Conservation (phyloP, 2,888 invertebrate genomes). For the Drosophila tanythrix region DNA sequence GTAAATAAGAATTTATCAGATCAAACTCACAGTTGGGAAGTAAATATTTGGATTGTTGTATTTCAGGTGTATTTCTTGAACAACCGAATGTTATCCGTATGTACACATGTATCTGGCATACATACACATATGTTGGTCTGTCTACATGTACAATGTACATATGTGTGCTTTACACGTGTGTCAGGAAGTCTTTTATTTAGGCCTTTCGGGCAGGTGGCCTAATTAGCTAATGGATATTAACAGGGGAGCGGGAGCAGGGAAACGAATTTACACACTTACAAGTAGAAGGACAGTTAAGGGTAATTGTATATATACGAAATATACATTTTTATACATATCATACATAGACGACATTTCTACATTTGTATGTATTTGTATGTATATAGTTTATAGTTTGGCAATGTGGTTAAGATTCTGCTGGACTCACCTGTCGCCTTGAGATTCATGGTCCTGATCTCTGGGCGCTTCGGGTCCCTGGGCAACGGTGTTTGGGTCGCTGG, state of each 20-base stretch:
- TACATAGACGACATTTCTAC: background rate
- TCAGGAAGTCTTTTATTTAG: constrained; percentile 22
- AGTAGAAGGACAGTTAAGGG: background rate
- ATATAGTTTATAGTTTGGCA: constrained; percentile 3
- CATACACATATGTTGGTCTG: background rate
- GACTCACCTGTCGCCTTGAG: constrained; percentile 69
- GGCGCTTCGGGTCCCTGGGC: constrained; percentile 13
- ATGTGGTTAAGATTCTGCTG: constrained; percentile 6
- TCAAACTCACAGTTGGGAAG: background rate
- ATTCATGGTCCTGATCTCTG: constrained; percentile 43
- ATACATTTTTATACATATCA: constrained; percentile 2
- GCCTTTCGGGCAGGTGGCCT: constrained; percentile 48
- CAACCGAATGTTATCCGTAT: background rate
- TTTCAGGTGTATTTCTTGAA: background rate
- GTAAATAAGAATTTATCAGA: background rate
- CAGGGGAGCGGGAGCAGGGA: constrained; percentile 36
- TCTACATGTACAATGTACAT: constrained; percentile 4
- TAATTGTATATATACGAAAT: constrained; percentile 11
- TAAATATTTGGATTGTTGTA: background rate
- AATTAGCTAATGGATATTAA: constrained; percentile 75
- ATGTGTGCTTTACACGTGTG: constrained; percentile 6
- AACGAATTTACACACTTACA: constrained; percentile 28
- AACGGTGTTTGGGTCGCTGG: background rate
- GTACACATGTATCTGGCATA: background rate
- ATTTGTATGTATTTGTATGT: background rate